A percentile compares a stretch with the other conserved stretches of the same genome.
Evolutionary conservation across 2,113 vertebrate genomes (phyloP).

Genomic region (Climacteris rufus): DNA sequence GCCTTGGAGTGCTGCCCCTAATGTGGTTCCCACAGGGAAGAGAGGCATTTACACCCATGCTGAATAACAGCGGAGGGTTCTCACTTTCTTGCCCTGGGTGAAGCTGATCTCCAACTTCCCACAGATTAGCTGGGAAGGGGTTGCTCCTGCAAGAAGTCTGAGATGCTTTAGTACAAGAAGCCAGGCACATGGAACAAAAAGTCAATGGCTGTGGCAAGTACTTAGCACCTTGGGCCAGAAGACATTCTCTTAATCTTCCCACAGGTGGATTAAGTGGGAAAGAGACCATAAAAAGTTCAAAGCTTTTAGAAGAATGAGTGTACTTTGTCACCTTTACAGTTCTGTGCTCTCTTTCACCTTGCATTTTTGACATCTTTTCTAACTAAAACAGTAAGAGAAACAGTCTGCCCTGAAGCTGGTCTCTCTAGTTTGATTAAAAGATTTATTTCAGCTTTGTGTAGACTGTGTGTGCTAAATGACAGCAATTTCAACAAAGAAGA

Average conservation of each 20-base stretch:
- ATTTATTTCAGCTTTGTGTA: background rate
- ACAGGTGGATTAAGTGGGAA: background rate
- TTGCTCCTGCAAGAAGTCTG: background rate
- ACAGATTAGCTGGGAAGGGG: background rate
- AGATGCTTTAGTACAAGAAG: background rate
- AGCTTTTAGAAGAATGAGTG: background rate
- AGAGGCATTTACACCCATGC: background rate
- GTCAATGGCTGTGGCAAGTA: background rate
- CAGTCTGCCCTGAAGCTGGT: background rate
- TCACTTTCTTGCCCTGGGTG: background rate
- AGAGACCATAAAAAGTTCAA: background rate
- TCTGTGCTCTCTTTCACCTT: background rate
- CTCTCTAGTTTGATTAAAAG: constrained; percentile 24
- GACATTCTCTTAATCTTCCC: background rate
- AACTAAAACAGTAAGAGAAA: background rate
- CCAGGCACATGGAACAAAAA: background rate
- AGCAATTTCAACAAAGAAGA: background rate
- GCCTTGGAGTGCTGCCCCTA: background rate
- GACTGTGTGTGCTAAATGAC: background rate
- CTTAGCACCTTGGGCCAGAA: background rate
- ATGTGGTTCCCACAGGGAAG: background rate
- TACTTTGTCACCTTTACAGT: background rate
- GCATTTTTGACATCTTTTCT: background rate
- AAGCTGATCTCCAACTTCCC: background rate
- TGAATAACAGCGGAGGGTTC: background rate